Evolutionary conservation across 2,113 vertebrate species (phyloP).

Genomic region (Pollimyrus isidori): DNA sequence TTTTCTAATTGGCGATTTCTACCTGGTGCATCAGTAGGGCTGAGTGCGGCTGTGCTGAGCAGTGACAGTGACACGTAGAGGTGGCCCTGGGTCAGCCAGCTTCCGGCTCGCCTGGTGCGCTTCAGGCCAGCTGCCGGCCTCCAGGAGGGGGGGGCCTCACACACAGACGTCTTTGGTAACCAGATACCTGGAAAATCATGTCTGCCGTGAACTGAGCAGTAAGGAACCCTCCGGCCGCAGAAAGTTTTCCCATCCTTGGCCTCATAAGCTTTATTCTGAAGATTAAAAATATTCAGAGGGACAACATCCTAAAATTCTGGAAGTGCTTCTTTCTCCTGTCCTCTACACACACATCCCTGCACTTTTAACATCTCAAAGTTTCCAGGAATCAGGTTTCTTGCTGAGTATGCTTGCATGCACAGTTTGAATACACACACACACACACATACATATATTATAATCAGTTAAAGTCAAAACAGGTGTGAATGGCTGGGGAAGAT

Average conservation of each 20-base stretch:
- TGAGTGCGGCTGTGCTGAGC: not conserved
- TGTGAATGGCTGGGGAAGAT: not conserved
- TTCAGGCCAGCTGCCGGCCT: not conserved
- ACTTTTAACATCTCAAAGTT: not conserved
- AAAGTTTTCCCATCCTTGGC: not conserved
- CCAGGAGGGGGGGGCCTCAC: not conserved
- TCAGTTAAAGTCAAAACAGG: not conserved
- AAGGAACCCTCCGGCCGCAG: not conserved
- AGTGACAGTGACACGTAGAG: not conserved
- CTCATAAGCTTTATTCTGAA: not conserved
- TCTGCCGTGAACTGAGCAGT: not conserved
- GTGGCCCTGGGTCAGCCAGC: not conserved
- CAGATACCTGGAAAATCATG: not conserved
- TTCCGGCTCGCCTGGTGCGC: not conserved
- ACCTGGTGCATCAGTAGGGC: not conserved
- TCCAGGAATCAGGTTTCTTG: not conserved
- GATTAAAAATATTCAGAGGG: not conserved
- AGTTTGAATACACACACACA: no score
- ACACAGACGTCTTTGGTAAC: not conserved
- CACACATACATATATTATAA: no score
- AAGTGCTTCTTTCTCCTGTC: not conserved
- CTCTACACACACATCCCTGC: not conserved
- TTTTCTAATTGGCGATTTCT: not conserved
- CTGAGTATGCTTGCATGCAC: not conserved
- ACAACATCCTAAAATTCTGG: not conserved